Percentiles rank a stretch among this genome's conserved stretches.
Evolutionary conservation across 2,113 vertebrate genomes (phyloP).

Genomic region (Arizona elegans): DNA sequence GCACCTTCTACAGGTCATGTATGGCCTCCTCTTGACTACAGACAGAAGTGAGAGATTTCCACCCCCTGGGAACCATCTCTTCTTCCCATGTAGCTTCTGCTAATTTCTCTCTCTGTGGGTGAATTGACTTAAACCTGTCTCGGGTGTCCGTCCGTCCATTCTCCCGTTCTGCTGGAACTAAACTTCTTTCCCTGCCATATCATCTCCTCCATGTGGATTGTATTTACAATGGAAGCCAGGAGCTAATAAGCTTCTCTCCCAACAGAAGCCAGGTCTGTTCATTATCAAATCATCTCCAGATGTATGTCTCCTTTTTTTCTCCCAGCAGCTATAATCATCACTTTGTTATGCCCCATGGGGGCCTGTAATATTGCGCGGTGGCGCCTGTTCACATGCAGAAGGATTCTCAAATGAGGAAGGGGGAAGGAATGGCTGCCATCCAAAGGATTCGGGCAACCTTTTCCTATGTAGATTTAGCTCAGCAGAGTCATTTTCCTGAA

Average conservation of each 20-base stretch:
- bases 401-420: background rate
- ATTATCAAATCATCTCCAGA: constrained; percentile 18
- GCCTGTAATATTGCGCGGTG: background rate
- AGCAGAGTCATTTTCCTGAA: background rate
- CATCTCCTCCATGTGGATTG: background rate
- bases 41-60: rapidly evolving
- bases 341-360: background rate
- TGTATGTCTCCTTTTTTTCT: background rate
- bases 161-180: background rate
- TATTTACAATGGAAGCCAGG: background rate
- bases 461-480: background rate
- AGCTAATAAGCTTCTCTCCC: constrained; percentile 14
- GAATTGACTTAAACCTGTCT: background rate
- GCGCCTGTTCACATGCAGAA: background rate
- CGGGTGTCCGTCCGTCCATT: background rate
- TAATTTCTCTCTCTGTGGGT: too few species aligned
- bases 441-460: background rate
- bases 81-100: background rate
- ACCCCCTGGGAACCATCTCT: background rate
- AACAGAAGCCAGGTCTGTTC: background rate
- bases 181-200: background rate
- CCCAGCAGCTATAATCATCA: constrained; percentile 13
- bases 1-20: background rate
- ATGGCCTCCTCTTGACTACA: background rate
- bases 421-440: background rate